Evolutionary conservation across 2,797 vertebrate species (phyloP), one percentile per base, ranked within the genome.

Genomic region (Carduelis carduelis): DNA sequence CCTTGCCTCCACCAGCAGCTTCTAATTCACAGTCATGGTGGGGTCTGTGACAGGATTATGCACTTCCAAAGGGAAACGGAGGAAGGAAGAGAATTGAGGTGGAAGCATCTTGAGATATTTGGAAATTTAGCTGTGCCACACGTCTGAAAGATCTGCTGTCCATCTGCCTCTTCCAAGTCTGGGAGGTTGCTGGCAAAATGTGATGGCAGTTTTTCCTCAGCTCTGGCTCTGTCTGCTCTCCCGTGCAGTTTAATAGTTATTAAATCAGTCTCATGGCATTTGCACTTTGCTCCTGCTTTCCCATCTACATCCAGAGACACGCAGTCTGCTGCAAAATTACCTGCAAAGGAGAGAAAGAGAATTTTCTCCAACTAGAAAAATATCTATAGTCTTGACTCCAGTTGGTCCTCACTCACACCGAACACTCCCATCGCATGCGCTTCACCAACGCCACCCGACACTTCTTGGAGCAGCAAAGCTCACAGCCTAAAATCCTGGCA

Each of bases 381-480:
- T 41, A 47, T 2, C n/a, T 17, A 8, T 18, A 35, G 4, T 30
- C 65, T 64, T 78, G 53, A 43, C 32, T 89, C 28, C 3, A 7
- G 11, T 11, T 52, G 28, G 39, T 77, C 37, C 32, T 66, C 52
- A 24, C 32, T 61, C 18, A 27, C 53, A 52, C 39, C 9, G 3
- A 59, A 12, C 56, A 59, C 32, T 65, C 23, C 35, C 53, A 55
- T 55, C 12, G 2, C 39, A 16, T 1, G 0, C 3, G 3, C 28
- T 91, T 35, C 0, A 0, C 60, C 78, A 79, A 5, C 0, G 2
- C 41, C 75, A 28, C n/a, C 53, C 2, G 2, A n/a, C 1, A 3
- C 2, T 86, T 34, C 44, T 16, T 23, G 32, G 44, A 35, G 34
- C 41, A 75, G 56, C 35, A 66, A 69, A 76, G 4, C 23, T 41